phyloP scores from a whole-genome alignment of 2,888 invertebrate genomes.

The Scelioninae gen. 1 region DNA sequence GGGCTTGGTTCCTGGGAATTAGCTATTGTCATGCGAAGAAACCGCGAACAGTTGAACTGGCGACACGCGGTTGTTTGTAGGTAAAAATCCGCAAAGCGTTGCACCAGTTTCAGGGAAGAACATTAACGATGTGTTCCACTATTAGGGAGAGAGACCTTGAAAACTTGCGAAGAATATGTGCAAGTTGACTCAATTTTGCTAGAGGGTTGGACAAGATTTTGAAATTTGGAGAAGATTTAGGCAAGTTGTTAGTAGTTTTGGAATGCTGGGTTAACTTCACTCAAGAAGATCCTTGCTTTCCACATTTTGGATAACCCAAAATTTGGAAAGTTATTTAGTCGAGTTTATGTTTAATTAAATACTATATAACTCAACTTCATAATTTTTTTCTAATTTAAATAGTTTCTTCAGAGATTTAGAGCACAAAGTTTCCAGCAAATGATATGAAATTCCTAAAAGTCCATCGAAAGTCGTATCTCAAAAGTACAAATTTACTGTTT shows the following conservation, averaged over 20 bases:
- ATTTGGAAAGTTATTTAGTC: neutral
- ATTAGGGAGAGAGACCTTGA: neutral
- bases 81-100: neutral
- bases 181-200: neutral
- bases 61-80: constrained; percentile 7
- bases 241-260: no score
- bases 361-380: neutral
- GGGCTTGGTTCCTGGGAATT: constrained; percentile 10
- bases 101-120: neutral
- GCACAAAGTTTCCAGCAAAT: no score
- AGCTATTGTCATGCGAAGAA: constrained; percentile 4
- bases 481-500: no score
- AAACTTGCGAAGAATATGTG: constrained; percentile 18
- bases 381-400: no score
- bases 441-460: no score
- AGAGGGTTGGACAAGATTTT: neutral
- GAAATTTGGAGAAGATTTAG: neutral
- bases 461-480: no score
- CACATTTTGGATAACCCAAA: neutral
- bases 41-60: no score
- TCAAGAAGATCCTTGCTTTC: no score
- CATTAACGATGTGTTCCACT: constrained; percentile 17
- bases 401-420: no score
- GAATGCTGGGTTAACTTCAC: no score
- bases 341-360: neutral